Conservation (phyloP, 2,797 vertebrate genomes). For the Varecia variegata region DNA sequence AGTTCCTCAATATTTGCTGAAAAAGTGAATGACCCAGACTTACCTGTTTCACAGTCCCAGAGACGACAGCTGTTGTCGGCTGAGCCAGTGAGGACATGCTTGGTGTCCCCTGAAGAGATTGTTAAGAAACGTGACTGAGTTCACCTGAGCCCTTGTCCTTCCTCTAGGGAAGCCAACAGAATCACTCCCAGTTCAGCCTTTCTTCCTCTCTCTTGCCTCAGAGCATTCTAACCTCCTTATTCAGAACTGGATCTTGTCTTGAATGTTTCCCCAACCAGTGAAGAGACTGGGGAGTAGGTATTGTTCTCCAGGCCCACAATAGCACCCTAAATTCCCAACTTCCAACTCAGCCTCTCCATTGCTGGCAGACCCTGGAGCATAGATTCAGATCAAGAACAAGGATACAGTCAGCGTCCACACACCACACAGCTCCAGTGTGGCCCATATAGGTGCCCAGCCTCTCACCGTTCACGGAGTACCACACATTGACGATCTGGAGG, state of each 20-base stretch:
- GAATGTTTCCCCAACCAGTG: neutral
- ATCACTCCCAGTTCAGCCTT: neutral
- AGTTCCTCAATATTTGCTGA: neutral
- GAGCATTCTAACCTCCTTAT: neutral
- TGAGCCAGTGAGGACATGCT: slow-evolving; percentile 95
- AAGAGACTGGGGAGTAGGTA: neutral
- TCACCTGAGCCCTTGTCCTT: neutral
- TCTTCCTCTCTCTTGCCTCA: neutral
- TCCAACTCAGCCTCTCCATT: neutral
- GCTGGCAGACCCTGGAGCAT: neutral
- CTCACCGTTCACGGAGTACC: slow-evolving; percentile 98
- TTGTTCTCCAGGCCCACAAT: neutral
- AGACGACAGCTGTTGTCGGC: slow-evolving; percentile 98
- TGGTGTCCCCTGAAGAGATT: slow-evolving; percentile 92
- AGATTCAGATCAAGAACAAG: slow-evolving; percentile 77
- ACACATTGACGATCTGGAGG: slow-evolving; percentile 92
- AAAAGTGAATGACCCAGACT: slow-evolving; percentile 14
- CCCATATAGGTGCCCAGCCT: slow-evolving; percentile 96
- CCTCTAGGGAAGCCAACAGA: neutral
- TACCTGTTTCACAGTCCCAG: slow-evolving; percentile 98
- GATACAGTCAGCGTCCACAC: slow-evolving; percentile 99
- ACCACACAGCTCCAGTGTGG: slow-evolving; percentile 98
- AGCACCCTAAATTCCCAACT: neutral
- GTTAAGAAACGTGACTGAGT: slow-evolving; percentile 82
- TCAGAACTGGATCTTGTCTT: slow-evolving; percentile 10